A percentile compares a stretch with the other conserved stretches of the same genome.
Conservation (phyloP, 1,140 invertebrate species). For the Penaeus indicus region DNA sequence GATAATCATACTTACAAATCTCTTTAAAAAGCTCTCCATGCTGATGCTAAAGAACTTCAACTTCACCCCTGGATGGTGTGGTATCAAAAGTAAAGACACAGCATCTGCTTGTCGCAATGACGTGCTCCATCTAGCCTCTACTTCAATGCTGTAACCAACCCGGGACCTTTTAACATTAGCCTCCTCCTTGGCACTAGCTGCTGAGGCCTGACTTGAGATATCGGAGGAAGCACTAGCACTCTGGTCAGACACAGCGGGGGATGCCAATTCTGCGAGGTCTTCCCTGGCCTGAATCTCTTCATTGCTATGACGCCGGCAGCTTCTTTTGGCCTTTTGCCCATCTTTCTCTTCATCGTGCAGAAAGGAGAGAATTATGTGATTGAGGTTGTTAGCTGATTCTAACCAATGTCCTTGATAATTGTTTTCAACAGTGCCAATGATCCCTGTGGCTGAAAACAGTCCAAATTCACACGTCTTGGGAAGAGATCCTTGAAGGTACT, state of each 20-base stretch:
- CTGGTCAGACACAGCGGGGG: no score
- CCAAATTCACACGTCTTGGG: slow-evolving; percentile 41
- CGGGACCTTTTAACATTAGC: background rate
- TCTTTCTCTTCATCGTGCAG: slow-evolving; percentile 4
- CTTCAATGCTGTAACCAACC: slow-evolving; percentile 47
- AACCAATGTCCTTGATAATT: slow-evolving; percentile 42
- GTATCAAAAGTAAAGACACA: slow-evolving; percentile 32
- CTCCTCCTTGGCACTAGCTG: background rate
- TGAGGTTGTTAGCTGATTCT: slow-evolving; percentile 33
- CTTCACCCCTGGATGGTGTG: slow-evolving; percentile 43
- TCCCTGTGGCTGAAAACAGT: slow-evolving; percentile 32
- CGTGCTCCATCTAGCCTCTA: slow-evolving; percentile 12
- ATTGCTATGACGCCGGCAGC: background rate
- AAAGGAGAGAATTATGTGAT: slow-evolving; percentile 36
- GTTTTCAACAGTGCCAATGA: slow-evolving; percentile 45
- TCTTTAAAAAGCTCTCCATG: slow-evolving; percentile 20
- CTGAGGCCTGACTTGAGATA: background rate
- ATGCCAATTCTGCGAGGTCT: background rate
- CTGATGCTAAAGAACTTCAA: slow-evolving; percentile 38
- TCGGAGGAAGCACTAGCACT: no score
- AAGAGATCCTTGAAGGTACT: slow-evolving; percentile 23
- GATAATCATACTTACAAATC: slow-evolving; percentile 32
- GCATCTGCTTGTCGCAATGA: slow-evolving; percentile 25
- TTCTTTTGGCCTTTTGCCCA: background rate
- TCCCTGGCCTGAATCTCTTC: background rate